Percentiles rank a stretch among this genome's conserved stretches.
phyloP scores from a whole-genome alignment of 2,797 vertebrate genomes.

The Dermochelys coriacea region DNA sequence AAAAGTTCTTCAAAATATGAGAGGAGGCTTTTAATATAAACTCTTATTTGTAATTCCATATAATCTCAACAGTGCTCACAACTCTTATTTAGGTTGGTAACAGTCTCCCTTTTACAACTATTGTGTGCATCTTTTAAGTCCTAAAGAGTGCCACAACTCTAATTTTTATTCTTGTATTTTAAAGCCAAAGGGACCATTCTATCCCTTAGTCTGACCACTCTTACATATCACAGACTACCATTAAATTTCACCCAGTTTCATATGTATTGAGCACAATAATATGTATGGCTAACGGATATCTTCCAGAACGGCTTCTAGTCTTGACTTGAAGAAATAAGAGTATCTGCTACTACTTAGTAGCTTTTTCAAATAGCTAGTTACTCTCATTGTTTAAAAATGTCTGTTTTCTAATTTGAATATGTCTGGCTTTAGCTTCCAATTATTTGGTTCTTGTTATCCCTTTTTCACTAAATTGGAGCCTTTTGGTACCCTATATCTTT shows the following conservation, averaged over 20 bases:
- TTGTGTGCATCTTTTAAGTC: not conserved
- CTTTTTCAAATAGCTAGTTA: not conserved
- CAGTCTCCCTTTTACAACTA: not conserved
- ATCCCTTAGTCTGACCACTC: not conserved
- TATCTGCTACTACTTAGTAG: not conserved
- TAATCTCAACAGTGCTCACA: not conserved
- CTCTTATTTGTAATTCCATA: not conserved
- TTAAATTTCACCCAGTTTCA: not conserved
- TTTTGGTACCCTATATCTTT: not conserved
- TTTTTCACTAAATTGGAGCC: not conserved
- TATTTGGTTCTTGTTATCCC: not conserved
- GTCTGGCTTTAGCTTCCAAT: not conserved
- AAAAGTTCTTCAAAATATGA: not conserved
- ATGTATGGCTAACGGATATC: not conserved
- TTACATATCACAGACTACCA: not conserved
- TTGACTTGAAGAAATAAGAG: not conserved
- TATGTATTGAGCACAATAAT: not conserved
- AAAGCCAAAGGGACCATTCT: not conserved
- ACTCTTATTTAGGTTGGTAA: not conserved
- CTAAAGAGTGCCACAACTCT: not conserved
- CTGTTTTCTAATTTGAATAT: not conserved
- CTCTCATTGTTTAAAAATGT: not conserved
- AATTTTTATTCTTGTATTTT: not conserved
- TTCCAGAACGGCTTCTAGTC: not conserved
- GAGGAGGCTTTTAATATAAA: not conserved